phyloP scores from a whole-genome alignment of 2,113 vertebrate genomes.

The Ictalurus punctatus region DNA sequence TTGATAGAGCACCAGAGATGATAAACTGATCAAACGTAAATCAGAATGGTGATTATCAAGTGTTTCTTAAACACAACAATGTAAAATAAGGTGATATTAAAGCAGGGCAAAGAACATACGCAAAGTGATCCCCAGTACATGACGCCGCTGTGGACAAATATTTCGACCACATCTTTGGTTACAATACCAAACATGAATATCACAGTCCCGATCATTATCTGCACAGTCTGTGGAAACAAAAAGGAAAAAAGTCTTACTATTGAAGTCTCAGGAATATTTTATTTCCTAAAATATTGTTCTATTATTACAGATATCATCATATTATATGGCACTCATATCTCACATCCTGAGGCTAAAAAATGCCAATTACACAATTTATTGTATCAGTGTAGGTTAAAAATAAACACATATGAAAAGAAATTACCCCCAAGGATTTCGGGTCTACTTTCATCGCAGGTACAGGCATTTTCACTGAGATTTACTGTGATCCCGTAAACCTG shows the following conservation, averaged over 20 bases:
- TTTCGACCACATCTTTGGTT: fast-evolving
- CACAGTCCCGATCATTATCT: background rate
- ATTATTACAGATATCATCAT: background rate
- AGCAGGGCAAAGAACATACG: background rate
- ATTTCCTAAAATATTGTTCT: background rate
- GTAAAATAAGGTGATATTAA: background rate
- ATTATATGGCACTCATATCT: background rate
- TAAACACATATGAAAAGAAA: background rate
- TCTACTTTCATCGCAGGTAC: background rate
- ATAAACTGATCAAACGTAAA: background rate
- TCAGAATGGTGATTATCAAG: background rate
- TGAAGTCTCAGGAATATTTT: no score
- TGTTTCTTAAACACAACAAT: background rate
- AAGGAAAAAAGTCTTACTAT: background rate
- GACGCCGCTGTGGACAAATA: background rate
- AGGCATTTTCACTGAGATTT: background rate
- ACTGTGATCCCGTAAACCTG: background rate
- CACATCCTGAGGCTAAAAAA: background rate
- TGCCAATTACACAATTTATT: background rate
- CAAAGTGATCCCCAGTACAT: background rate
- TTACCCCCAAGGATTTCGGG: background rate
- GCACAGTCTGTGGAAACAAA: background rate
- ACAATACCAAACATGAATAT: background rate
- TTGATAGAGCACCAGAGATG: background rate
- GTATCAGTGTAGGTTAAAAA: background rate